Conservation (phyloP, 1,140 invertebrate genomes). For the Apis florea region DNA sequence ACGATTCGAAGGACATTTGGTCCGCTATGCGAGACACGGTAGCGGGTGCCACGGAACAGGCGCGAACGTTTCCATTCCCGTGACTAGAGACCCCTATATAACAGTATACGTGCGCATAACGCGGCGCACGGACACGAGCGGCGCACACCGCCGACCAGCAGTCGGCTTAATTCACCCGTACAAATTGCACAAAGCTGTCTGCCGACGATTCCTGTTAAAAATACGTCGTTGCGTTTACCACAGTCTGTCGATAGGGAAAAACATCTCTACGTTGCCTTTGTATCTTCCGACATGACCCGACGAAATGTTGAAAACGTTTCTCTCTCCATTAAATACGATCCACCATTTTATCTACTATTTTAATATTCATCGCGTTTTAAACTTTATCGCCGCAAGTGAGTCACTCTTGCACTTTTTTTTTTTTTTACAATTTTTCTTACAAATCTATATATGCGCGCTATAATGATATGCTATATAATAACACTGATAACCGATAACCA, state of each 20-base stretch:
- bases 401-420: background rate
- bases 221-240: slow-evolving; percentile 30
- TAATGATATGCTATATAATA: too few relatives aligned
- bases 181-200: slow-evolving; percentile 43
- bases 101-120: background rate
- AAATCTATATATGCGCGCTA: too few relatives aligned
- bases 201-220: slow-evolving; percentile 33
- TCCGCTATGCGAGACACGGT: slow-evolving; percentile 21
- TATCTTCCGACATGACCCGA: slow-evolving; percentile 18
- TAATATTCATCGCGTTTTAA: background rate
- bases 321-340: background rate
- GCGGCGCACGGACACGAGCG: too few relatives aligned
- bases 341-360: background rate
- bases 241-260: slow-evolving; percentile 47
- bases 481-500: too few relatives aligned
- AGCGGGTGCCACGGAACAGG: background rate
- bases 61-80: background rate
- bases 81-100: background rate
- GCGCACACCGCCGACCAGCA: background rate
- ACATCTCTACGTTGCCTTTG: slow-evolving; percentile 27
- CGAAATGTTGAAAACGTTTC: background rate
- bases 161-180: slow-evolving; percentile 34
- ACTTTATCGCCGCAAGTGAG: background rate
- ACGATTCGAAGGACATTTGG: slow-evolving; percentile 44
- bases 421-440: too few relatives aligned